Conservation (phyloP, 2,888 invertebrate species). For the Ochlodes sylvanus region DNA sequence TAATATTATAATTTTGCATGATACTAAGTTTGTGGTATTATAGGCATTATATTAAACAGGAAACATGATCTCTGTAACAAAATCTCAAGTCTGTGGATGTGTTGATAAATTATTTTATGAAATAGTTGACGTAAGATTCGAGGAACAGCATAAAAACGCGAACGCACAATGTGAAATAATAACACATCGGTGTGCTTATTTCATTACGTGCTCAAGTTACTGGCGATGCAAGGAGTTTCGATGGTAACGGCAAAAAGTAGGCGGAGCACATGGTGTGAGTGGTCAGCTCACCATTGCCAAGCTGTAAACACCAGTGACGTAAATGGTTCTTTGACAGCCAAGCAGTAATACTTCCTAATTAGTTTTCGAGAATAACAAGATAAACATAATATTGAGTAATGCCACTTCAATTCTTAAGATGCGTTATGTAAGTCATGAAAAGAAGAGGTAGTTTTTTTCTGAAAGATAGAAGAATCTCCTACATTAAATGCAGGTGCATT, state of each 20-base stretch:
- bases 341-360: too few species aligned
- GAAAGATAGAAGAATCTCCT: too few species aligned
- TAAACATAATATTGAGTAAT: too few species aligned
- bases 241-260: background rate
- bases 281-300: too few species aligned
- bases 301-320: too few species aligned
- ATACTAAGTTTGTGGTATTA: constrained; percentile 3
- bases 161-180: constrained; percentile 1
- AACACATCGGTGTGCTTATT: background rate
- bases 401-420: too few species aligned
- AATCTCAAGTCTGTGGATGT: background rate
- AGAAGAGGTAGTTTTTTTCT: too few species aligned
- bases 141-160: background rate
- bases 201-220: background rate
- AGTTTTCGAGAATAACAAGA: too few species aligned
- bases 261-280: too few species aligned
- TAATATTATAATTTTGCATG: background rate
- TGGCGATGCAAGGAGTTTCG: background rate
- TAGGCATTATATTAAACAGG: constrained; percentile 5
- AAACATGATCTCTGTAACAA: constrained; percentile 20
- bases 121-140: constrained; percentile 16
- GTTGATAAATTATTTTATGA: constrained; percentile 15
- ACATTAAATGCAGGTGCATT: too few species aligned
- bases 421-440: too few species aligned
- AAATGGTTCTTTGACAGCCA: too few species aligned